These are phyloP conservation scores for Latrodectus hesperus DNA, from an alignment of 2,888 invertebrate species.

Conservation along the genomic window DNA sequence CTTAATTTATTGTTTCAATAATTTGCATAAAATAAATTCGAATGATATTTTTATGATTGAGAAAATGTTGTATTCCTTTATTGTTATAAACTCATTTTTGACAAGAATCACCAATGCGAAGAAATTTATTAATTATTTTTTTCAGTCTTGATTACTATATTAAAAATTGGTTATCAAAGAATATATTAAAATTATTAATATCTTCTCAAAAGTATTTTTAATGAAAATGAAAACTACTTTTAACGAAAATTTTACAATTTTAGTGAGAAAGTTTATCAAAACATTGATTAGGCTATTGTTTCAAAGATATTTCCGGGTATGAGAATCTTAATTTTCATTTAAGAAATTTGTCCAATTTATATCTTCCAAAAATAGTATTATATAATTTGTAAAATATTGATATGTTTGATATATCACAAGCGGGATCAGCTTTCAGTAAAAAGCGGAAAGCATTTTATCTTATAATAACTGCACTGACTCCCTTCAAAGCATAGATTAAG, in stretches of 20 bases:
- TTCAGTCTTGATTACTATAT: too few species aligned
- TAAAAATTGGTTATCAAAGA: too few species aligned
- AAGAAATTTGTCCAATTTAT: background rate
- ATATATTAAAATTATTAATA: too few species aligned
- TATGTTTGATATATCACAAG: constrained; percentile 60
- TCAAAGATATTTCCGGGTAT: constrained; percentile 7
- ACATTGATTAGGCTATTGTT: background rate
- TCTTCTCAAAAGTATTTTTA: background rate
- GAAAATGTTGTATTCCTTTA: too few species aligned
- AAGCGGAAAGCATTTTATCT: constrained; percentile 16
- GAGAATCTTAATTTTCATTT: constrained; percentile 6
- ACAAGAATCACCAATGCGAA: too few species aligned
- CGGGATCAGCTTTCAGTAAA: constrained; percentile 34
- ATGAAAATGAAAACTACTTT: too few species aligned
- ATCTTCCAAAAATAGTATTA: background rate
- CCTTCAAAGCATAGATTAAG: constrained; percentile 14
- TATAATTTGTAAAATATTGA: constrained; percentile 38
- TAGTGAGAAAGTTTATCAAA: background rate
- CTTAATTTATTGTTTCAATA: too few species aligned
- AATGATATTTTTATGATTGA: too few species aligned
- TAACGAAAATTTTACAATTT: background rate
- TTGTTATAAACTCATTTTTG: too few species aligned
- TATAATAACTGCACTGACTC: too few species aligned
- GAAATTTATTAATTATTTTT: too few species aligned
- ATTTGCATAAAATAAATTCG: too few species aligned